Percentiles rank a stretch among this genome's conserved stretches.
phyloP scores from a whole-genome alignment of 2,113 vertebrate species.

The Castor canadensis region DNA sequence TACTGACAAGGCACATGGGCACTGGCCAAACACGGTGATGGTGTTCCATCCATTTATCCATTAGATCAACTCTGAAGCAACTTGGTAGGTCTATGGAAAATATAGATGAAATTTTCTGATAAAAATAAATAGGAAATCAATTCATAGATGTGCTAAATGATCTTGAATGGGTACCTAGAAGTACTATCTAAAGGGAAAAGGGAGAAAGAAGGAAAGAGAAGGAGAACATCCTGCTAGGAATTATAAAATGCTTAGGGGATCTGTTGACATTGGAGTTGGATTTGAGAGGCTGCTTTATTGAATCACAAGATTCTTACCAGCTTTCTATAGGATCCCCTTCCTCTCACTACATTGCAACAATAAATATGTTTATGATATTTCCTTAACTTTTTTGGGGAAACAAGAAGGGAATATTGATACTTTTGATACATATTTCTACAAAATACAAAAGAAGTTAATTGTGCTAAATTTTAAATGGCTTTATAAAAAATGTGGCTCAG shows the following conservation, averaged over 20 bases:
- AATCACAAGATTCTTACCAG: conserved; percentile 44
- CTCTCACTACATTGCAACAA: not conserved
- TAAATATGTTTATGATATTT: not conserved
- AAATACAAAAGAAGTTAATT: not conserved
- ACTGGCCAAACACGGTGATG: not conserved
- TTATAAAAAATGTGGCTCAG: conserved; percentile 18
- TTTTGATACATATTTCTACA: not conserved
- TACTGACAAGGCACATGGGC: not conserved
- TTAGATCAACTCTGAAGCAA: not conserved
- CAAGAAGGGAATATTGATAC: not conserved
- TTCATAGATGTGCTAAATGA: not conserved
- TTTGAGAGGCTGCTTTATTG: not conserved
- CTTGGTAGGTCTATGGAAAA: conserved; percentile 51
- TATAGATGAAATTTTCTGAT: not conserved
- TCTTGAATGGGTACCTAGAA: not conserved
- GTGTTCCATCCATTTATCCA: not conserved
- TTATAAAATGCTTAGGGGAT: conserved; percentile 17
- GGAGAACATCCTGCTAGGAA: not conserved
- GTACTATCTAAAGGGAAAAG: not conserved
- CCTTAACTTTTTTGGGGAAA: not conserved
- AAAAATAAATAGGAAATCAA: conserved; percentile 53
- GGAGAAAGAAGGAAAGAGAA: not conserved
- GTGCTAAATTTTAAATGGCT: not conserved
- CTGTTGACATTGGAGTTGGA: not conserved
- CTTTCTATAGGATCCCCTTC: not conserved